Evolutionary conservation across 64 coral and sea anemone genomes (phyloP), one percentile per base, ranked within the genome.

Genomic region (Dendrophyllia cribrosa): DNA sequence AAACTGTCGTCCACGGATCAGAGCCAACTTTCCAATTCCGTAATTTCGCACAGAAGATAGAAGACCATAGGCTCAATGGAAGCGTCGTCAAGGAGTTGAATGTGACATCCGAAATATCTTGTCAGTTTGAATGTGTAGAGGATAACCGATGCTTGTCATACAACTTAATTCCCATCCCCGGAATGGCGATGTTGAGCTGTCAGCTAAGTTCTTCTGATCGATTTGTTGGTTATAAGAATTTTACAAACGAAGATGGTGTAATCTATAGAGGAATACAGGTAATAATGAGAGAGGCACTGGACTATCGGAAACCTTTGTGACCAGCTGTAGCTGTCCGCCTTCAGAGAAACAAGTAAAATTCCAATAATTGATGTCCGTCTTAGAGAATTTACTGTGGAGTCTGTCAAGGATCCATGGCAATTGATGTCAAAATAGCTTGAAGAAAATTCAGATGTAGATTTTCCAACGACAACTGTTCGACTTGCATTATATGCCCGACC

Each of bases 211-310:
- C 43, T 8, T 43, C 70, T 45, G 34, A 72, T 72, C 25, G 70
- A 15, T 72, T 72, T 26, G 70, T 72, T 72, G 70, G 70, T 7
- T 13, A 72, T 72, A 13, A 45, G 24, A 72, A 72, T 72, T 72
- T 72, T 45, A 45, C 43, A 46, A 45, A 11, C 3, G 70, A 72
- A 72, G 24, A 45, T 45, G 70, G 70, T 9, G 24, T 12, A 0
- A 44, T 72, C 3, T 72, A 72, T 25, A 43, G 70, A 44, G 70
- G 70, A 44, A 17, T 72, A 72, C 26, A 72, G 70, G 70, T 72
- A 64, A 64, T 13, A 72, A 46, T 13, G 13, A 1, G 9, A 0
- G 23, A 26, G 70, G 12, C 43, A 11, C 9, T 14, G 43, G 12
- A 5, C 5, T 9, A 7, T 56, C 34, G 34, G 34, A 34, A 34